Conservation (phyloP, 1,140 invertebrate species). For the Nephotettix cincticeps region DNA sequence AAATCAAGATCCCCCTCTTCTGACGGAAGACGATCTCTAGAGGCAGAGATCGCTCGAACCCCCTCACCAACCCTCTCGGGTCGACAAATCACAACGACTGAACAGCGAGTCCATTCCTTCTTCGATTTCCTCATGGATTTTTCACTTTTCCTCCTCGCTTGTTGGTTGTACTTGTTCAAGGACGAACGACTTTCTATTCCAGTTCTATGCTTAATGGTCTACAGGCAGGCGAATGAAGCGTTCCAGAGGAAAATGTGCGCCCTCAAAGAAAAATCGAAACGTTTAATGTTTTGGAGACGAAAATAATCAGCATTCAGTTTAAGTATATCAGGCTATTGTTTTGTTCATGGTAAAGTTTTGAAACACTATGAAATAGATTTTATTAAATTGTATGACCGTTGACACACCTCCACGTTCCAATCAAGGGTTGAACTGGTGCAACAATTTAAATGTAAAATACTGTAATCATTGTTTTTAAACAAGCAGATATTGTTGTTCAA, state of each 20-base stretch:
- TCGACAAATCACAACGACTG: not conserved
- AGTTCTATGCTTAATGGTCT: constrained; percentile 70
- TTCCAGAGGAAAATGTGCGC: constrained; percentile 47
- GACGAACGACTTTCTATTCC: constrained; percentile 73
- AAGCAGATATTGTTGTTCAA: no score
- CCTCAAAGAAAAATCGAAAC: constrained; percentile 7
- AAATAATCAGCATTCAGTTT: no score
- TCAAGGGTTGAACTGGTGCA: no score
- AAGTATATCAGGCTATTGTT: no score
- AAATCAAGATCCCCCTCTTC: no score
- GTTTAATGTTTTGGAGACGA: not conserved
- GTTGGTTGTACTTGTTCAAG: constrained; percentile 76
- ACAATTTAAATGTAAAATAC: no score
- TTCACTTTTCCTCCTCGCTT: constrained; percentile 56
- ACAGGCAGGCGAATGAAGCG: constrained; percentile 67
- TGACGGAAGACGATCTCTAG: no score
- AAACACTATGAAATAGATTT: no score
- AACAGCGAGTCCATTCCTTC: constrained; percentile 31
- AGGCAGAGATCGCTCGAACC: not conserved
- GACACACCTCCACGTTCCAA: no score
- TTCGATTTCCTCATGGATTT: constrained; percentile 37
- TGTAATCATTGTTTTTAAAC: no score
- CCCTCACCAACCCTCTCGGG: not conserved
- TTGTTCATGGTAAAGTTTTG: no score
- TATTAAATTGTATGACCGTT: no score